A percentile compares a stretch with the other conserved stretches of the same genome.
phyloP scores from a whole-genome alignment of 2,888 invertebrate genomes.

The Cantharis lateralis region DNA sequence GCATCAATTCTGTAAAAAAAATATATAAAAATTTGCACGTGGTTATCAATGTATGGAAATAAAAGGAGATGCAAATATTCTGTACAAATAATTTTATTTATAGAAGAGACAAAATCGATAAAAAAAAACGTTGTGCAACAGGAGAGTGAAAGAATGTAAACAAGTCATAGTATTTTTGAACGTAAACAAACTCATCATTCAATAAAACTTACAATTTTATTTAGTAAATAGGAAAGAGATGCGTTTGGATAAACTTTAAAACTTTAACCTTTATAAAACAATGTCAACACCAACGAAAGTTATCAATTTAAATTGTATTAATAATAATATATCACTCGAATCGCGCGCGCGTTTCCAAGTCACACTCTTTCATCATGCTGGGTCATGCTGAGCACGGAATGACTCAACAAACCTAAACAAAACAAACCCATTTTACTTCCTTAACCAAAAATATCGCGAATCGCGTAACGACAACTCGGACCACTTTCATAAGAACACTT shows the following conservation, averaged over 20 bases:
- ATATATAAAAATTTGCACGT: not conserved
- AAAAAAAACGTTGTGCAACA: constrained; percentile 36
- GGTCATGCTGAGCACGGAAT: constrained; percentile 30
- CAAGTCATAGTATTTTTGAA: constrained; percentile 31
- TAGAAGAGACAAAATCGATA: constrained; percentile 15
- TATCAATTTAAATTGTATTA: constrained; percentile 33
- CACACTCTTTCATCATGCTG: constrained; percentile 32
- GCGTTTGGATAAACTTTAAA: constrained; percentile 17
- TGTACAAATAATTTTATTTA: not conserved
- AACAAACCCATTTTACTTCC: constrained; percentile 5
- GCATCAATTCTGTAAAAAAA: not conserved
- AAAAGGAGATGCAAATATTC: not conserved
- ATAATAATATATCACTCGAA: constrained; percentile 27
- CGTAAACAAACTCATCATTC: constrained; percentile 35
- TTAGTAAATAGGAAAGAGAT: constrained; percentile 15
- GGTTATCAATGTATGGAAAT: not conserved
- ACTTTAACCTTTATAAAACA: constrained; percentile 36
- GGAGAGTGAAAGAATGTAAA: constrained; percentile 32
- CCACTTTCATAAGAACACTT: not conserved
- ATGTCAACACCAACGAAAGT: constrained; percentile 29
- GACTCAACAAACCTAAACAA: constrained; percentile 36
- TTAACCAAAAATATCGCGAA: not conserved
- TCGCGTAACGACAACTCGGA: not conserved
- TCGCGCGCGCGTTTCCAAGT: constrained; percentile 32
- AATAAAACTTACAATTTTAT: constrained; percentile 14